Percentiles rank a stretch among this genome's conserved stretches.
phyloP scores from a whole-genome alignment of 2,797 vertebrate species.

The Decapterus maruadsi region DNA sequence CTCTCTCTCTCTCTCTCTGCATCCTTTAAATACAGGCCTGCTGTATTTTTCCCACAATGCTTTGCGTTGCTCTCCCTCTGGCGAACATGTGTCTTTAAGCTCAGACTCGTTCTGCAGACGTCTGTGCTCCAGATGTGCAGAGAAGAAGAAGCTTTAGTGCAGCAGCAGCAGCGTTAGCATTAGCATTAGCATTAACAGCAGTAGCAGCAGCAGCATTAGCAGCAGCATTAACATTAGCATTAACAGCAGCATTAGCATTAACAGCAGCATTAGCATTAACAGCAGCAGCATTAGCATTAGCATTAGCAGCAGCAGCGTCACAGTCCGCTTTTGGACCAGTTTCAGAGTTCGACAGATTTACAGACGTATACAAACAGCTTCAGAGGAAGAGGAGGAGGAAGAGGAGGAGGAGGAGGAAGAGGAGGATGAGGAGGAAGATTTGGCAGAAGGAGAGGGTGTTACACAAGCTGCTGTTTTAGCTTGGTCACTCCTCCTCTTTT shows the following conservation, averaged over 20 bases:
- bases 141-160: slow-evolving; percentile 14
- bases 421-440: not conserved
- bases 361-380: slow-evolving; percentile 7
- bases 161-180: too few relatives aligned
- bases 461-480: slow-evolving; percentile 42
- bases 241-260: too few relatives aligned
- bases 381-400: not conserved
- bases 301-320: not conserved
- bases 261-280: too few relatives aligned
- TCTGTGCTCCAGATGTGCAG: slow-evolving; percentile 52
- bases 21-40: not conserved
- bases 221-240: not conserved
- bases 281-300: too few relatives aligned
- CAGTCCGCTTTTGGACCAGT: slow-evolving; percentile 28
- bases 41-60: not conserved
- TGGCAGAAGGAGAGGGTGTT: slow-evolving; percentile 37
- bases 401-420: not conserved
- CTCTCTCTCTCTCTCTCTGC: too few relatives aligned
- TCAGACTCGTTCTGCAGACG: slow-evolving; percentile 3
- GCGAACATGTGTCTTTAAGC: not conserved
- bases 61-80: not conserved
- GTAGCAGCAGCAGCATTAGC: not conserved
- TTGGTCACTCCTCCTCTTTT: slow-evolving; percentile 3
- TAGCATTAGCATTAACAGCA: too few relatives aligned
- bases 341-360: slow-evolving; percentile 52